Evolutionary conservation across 2,888 invertebrate species (phyloP).

Genomic region (Dasypolia templi): DNA sequence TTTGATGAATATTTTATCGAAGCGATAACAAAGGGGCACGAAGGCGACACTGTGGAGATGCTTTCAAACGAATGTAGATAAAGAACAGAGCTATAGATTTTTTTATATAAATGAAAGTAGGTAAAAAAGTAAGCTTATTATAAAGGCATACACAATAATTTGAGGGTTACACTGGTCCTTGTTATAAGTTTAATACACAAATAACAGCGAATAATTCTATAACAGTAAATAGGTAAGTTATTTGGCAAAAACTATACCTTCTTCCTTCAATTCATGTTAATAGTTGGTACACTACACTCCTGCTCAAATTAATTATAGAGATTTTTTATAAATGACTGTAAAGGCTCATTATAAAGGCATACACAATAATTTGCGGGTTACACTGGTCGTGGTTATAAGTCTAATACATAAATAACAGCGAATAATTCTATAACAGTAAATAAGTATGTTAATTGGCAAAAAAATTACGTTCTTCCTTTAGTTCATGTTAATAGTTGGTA

Average conservation of each 20-base stretch:
- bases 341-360: not conserved
- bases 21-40: conserved; percentile 42
- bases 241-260: not conserved
- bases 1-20: conserved; percentile 53
- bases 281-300: not conserved
- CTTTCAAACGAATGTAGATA: conserved; percentile 27
- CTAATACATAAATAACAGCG: not conserved
- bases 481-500: too few relatives aligned
- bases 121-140: not conserved
- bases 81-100: conserved; percentile 7
- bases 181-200: not conserved
- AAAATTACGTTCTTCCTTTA: too few relatives aligned
- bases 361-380: not conserved
- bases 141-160: not conserved
- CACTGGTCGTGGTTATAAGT: not conserved
- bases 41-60: conserved; percentile 11
- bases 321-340: not conserved
- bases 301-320: not conserved
- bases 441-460: not conserved
- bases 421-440: too few relatives aligned
- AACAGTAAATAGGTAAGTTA: too few relatives aligned
- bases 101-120: not conserved
- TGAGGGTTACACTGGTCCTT: not conserved
- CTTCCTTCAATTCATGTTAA: too few relatives aligned
- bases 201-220: not conserved